phyloP scores from a whole-genome alignment of 1,140 invertebrate species.

The Halesus radiatus region DNA sequence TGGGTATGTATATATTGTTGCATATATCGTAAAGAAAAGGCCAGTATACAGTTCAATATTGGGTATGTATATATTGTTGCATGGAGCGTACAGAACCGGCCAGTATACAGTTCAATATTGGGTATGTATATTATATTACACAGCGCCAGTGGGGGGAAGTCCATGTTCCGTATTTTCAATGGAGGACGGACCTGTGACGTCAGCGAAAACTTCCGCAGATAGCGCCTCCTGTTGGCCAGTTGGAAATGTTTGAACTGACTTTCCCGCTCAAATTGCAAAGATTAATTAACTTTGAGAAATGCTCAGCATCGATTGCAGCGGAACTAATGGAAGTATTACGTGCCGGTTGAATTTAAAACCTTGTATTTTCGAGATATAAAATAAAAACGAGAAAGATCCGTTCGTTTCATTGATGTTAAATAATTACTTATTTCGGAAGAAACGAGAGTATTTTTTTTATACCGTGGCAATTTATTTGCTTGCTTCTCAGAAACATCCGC shows the following conservation, averaged over 20 bases:
- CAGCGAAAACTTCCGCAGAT: slow-evolving; percentile 20
- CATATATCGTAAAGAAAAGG: not conserved
- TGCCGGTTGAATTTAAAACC: slow-evolving; percentile 1
- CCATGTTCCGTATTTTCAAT: not conserved
- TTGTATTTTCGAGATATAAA: too few relatives aligned
- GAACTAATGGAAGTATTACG: slow-evolving; percentile 5
- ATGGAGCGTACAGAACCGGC: not conserved
- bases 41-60: too few relatives aligned
- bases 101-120: too few relatives aligned
- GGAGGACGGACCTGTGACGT: not conserved
- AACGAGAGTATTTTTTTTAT: too few relatives aligned
- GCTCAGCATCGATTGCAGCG: slow-evolving; percentile 2
- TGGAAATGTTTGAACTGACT: not conserved
- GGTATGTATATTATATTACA: too few relatives aligned
- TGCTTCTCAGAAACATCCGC: too few relatives aligned
- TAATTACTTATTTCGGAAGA: too few relatives aligned
- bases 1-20: too few relatives aligned
- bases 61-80: not conserved
- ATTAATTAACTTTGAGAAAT: slow-evolving; percentile 19
- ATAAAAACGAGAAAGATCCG: too few relatives aligned
- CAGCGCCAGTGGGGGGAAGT: too few relatives aligned
- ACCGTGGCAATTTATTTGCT: too few relatives aligned
- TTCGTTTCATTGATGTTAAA: too few relatives aligned
- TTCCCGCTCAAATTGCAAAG: slow-evolving; percentile 24
- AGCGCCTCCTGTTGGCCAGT: not conserved